Evolutionary conservation across 2,113 vertebrate species (phyloP), one percentile per base, ranked within the genome.

Genomic region (Tetraodon nigroviridis): DNA sequence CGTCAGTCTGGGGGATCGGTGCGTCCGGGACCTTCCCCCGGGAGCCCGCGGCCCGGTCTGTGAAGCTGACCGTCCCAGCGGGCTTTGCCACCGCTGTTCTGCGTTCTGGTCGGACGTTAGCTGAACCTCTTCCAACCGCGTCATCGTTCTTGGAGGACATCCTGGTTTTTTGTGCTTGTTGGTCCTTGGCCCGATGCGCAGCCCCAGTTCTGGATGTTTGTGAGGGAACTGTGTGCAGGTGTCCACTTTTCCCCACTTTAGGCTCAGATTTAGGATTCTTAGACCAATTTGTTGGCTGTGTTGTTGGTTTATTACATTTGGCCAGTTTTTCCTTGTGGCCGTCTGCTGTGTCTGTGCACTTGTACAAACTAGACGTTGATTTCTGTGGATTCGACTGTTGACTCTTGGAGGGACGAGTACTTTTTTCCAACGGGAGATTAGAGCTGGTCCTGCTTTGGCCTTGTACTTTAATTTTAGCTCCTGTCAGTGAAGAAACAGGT

Each of bases 1-100:
- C 62, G 12, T 67, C 82, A 0, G 79, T 79, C 32, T 78, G 69
- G 7, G 84, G 80, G 44, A 51, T 8, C 11, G 51, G 51, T 2
- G 18, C 67, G 45, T 5, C 61, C 0, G 47, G 48, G 18, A 54
- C n/a, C 20, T 69, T 73, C 0, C 70, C 85, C 61, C 80, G 84
- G 0, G 11, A 19, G 27, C 40, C 55, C 3, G 21, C 11, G 0
- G 48, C 4, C 11, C n/a, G 53, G 12, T n/a, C 22, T 5, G 59
- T 51, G 4, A 21, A 21, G 21, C 61, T 67, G 55, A 70, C 6
- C 16, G 53, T 48, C 51, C 58, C 80, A 42, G 32, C 10, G 0
- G 69, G 56, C 37, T 22, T 64, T 0, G 81, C 80, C 18, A 29
- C 55, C 13, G 14, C 12, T 3, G 69, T 17, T 46, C 16, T 59